Evolutionary conservation across 2,113 vertebrate genomes (phyloP).

Genomic region (Litocranius walleri): DNA sequence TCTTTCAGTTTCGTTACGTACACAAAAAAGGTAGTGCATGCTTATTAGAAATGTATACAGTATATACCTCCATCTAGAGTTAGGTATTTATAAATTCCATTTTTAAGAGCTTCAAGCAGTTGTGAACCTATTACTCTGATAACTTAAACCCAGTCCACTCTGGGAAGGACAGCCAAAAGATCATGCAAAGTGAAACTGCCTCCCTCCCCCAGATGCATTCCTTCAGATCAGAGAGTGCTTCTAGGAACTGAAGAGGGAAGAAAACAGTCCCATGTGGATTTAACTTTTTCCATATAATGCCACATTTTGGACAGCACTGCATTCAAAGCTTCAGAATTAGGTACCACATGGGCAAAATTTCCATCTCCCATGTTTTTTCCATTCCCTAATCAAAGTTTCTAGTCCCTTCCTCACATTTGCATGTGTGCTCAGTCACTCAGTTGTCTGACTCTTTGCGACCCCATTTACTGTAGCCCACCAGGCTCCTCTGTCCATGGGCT

Average conservation of each 20-base stretch:
- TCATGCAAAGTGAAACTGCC: slow-evolving; percentile 58
- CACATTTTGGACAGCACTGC: neutral
- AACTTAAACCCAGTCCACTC: slow-evolving; percentile 45
- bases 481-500: neutral
- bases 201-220: slow-evolving; percentile 42
- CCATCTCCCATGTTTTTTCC: neutral
- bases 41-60: neutral
- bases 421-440: neutral
- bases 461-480: neutral
- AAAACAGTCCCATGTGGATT: neutral
- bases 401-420: neutral
- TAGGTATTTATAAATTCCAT: slow-evolving; percentile 53
- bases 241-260: neutral
- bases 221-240: slow-evolving; percentile 61
- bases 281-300: neutral
- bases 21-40: neutral
- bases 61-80: slow-evolving; percentile 54
- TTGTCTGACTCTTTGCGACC: neutral
- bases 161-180: slow-evolving; percentile 55
- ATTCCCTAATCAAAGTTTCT: neutral
- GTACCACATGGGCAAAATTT: neutral
- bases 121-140: slow-evolving; percentile 54
- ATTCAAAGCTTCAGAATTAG: neutral
- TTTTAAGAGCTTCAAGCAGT: slow-evolving; percentile 61
- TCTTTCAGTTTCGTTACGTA: neutral